These are phyloP conservation scores for Muscicapa adusta DNA, from an alignment of 2,113 vertebrate genomes.

Conservation along the genomic window DNA sequence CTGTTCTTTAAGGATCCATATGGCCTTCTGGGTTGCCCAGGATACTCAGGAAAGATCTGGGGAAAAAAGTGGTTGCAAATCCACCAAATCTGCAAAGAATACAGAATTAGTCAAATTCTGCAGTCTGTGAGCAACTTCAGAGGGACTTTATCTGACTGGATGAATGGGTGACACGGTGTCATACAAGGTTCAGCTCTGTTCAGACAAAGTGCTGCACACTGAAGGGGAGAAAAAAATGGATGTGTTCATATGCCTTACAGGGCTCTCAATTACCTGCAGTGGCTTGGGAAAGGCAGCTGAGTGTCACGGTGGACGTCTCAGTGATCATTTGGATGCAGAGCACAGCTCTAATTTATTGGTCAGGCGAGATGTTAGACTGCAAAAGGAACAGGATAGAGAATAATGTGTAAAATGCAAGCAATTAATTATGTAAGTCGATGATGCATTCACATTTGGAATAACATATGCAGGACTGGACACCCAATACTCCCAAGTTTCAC, in stretches of 20 bases:
- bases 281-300: slow-evolving; percentile 25
- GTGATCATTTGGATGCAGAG: slow-evolving; percentile 10
- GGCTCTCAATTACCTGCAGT: slow-evolving; percentile 13
- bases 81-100: background rate
- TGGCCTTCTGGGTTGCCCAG: background rate
- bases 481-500: background rate
- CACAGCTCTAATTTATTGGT: slow-evolving; percentile 32
- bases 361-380: background rate
- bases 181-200: slow-evolving; percentile 16
- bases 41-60: background rate
- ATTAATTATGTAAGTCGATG: background rate
- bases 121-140: background rate
- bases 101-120: background rate
- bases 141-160: background rate
- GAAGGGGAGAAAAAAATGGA: background rate
- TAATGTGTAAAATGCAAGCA: slow-evolving; percentile 13
- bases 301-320: background rate
- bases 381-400: background rate
- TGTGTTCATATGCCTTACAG: background rate
- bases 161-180: background rate
- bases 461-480: background rate
- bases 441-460: slow-evolving; percentile 21
- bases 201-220: slow-evolving; percentile 24
- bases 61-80: background rate
- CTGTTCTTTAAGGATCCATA: background rate